Evolutionary conservation across 2,797 vertebrate species (phyloP).

Genomic region (Hylomyscus alleni): DNA sequence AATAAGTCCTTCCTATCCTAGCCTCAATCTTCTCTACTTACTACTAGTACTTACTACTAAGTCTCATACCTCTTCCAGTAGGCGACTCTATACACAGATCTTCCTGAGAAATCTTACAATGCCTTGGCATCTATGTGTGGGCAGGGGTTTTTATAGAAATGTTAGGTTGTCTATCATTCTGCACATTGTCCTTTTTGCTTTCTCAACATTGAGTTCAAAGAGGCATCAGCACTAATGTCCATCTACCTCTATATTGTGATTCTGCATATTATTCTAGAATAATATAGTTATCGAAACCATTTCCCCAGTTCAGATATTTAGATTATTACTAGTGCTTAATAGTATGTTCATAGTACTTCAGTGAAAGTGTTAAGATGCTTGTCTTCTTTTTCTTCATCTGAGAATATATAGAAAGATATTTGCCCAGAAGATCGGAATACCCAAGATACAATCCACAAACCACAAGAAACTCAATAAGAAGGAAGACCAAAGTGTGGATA

Average conservation of each 20-base stretch:
- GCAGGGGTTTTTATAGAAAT: not conserved
- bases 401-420: not conserved
- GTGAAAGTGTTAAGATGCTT: not conserved
- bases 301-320: not conserved
- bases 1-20: not conserved
- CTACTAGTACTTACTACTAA: not conserved
- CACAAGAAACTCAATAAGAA: no score
- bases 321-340: slow-evolving; percentile 51
- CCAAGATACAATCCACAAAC: no score
- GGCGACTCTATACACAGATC: not conserved
- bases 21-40: not conserved
- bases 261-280: slow-evolving; percentile 3
- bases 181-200: not conserved
- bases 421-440: no score
- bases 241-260: not conserved
- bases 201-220: not conserved
- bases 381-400: not conserved
- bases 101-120: not conserved
- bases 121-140: not conserved
- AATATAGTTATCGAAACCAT: slow-evolving; percentile 22
- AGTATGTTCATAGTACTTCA: not conserved
- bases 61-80: slow-evolving; percentile 4
- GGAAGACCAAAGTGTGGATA: no score
- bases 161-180: not conserved
- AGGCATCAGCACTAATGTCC: not conserved